A percentile compares a stretch with the other conserved stretches of the same genome.
Conservation (phyloP, 2,888 invertebrate genomes). For the Malacosoma neustria region DNA sequence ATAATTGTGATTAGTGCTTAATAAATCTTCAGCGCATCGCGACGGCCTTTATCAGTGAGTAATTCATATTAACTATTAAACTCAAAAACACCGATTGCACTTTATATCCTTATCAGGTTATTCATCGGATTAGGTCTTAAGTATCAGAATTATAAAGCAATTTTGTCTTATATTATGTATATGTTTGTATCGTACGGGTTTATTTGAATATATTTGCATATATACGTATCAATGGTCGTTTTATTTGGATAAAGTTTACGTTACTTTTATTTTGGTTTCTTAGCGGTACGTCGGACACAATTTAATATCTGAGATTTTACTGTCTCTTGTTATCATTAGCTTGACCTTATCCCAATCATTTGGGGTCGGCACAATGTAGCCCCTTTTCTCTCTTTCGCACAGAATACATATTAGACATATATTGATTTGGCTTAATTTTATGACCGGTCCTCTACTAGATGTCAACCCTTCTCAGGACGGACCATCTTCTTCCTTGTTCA, state of each 20-base stretch:
- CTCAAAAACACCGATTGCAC: not conserved
- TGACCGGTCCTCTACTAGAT: too few species aligned
- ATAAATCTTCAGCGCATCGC: not conserved
- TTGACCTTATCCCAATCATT: too few species aligned
- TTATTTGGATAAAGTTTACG: not conserved
- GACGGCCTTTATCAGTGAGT: slow-evolving; percentile 7
- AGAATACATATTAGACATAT: too few species aligned
- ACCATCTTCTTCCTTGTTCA: too few species aligned
- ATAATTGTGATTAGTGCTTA: not conserved
- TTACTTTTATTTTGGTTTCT: not conserved
- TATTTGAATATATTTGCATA: not conserved
- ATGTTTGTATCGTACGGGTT: not conserved
- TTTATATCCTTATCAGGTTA: not conserved
- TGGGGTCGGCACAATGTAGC: too few species aligned
- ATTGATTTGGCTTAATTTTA: too few species aligned
- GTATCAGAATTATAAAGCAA: not conserved
- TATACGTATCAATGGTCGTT: not conserved
- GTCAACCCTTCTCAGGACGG: too few species aligned
- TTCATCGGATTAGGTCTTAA: not conserved
- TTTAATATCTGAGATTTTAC: too few species aligned
- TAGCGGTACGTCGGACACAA: too few species aligned
- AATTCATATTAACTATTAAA: not conserved
- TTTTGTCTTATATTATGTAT: not conserved
- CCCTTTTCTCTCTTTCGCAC: too few species aligned
- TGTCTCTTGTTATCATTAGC: too few species aligned